phyloP scores from a whole-genome alignment of 1,140 invertebrate species.

The Sitophilus oryzae region DNA sequence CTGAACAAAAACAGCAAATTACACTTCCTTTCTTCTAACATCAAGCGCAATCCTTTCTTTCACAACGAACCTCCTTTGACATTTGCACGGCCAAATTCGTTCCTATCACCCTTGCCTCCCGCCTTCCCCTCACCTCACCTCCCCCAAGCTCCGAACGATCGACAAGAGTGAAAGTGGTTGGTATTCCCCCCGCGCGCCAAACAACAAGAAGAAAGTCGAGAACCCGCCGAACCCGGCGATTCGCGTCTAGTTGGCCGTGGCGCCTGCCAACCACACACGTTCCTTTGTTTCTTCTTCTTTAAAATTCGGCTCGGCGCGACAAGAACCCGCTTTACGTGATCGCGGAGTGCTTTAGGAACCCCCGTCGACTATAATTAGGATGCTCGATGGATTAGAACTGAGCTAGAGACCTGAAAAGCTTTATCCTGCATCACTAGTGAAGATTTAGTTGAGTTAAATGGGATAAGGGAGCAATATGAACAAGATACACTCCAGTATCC shows the following conservation, averaged over 20 bases:
- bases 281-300: background rate
- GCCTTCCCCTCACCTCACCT: background rate
- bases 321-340: too few relatives aligned
- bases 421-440: too few relatives aligned
- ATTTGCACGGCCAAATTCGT: too few relatives aligned
- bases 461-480: conserved; percentile 42
- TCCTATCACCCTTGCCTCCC: background rate
- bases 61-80: too few relatives aligned
- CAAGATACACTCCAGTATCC: conserved; percentile 40
- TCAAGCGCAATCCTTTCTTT: too few relatives aligned
- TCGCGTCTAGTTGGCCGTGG: background rate
- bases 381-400: too few relatives aligned
- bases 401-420: too few relatives aligned
- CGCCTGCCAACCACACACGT: background rate
- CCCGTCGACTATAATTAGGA: too few relatives aligned
- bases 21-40: too few relatives aligned
- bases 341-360: too few relatives aligned
- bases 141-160: conserved; percentile 10
- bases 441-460: conserved; percentile 39
- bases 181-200: conserved; percentile 13
- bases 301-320: background rate
- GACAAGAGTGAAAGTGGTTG: conserved; percentile 25
- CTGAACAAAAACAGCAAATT: too few relatives aligned
- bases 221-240: conserved; percentile 10
- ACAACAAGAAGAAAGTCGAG: conserved; percentile 10